Evolutionary conservation across 2,113 vertebrate species (phyloP), one percentile per base, ranked within the genome.

Genomic region (Phasianus colchicus): DNA sequence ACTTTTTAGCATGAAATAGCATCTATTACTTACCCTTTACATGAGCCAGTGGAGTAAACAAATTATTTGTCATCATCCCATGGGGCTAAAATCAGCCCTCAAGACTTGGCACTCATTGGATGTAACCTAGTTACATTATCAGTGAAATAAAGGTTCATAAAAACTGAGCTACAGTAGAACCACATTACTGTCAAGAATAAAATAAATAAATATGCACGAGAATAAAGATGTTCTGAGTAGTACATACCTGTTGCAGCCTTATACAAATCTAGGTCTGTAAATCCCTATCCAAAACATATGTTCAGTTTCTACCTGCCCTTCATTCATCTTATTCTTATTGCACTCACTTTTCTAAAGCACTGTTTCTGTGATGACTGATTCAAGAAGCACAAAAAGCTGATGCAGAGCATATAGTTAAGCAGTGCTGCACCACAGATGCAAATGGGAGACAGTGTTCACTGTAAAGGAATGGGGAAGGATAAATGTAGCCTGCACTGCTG

Each of bases 361-460:
- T 13, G 38, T 75, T 86, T 83, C 52, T 75, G 29, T 65, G 32
- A 6, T 75, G 83, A 12, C 24, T 36, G 20, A 92, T 90, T 40
- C 38, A 36, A 0, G 5, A 88, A 83, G 25, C 47, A 13, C 38
- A 57, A 1, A 0, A 58, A 88, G 38, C 69, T 92, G 61, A 64
- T 78, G 18, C 74, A 65, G 52, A 52, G 38, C 50, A 43, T 83
- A 16, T 80, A 65, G 57, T 89, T 87, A 92, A 86, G 81, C 78
- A 85, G 63, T 47, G 32, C 54, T 86, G 86, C 80, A 95, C 88
- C 52, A 81, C 69, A 58, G 61, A 71, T 90, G 86, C 76, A 84
- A 91, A 89, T 75, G 40, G 24, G 58, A 76, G 43, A 38, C 52
- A 45, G 55, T 38, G 32, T 67, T 86, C 27, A 8, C 55, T 91